Conservation (phyloP, 1,140 invertebrate genomes). For the Apocrypta bakeri region DNA sequence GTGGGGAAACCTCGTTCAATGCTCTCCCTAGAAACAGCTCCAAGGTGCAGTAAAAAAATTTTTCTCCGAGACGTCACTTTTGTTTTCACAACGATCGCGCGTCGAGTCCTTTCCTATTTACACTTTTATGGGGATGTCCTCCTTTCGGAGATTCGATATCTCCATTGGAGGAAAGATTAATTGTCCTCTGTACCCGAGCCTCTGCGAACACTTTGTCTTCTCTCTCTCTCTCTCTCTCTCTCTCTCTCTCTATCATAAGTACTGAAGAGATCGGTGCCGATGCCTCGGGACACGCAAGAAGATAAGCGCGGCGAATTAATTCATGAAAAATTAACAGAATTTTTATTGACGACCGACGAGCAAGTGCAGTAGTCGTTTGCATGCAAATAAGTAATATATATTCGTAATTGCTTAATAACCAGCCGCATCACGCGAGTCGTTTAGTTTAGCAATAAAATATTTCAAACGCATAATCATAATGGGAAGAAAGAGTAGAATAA, state of each 20-base stretch:
- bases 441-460: not conserved
- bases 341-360: not conserved
- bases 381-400: not conserved
- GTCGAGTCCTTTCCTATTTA: not conserved
- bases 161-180: conserved; percentile 14
- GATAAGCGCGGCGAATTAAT: not conserved
- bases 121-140: conserved; percentile 38
- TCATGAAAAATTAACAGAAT: not conserved
- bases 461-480: too few relatives aligned
- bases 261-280: not conserved
- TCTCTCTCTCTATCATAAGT: not conserved
- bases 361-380: not conserved
- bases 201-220: not conserved
- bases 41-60: not conserved
- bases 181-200: not conserved
- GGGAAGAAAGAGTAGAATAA: not conserved
- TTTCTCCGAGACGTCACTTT: conserved; percentile 1
- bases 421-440: not conserved
- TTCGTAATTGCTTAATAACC: not conserved
- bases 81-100: not conserved
- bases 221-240: too few relatives aligned
- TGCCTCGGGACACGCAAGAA: not conserved
- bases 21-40: not conserved
- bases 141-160: conserved; percentile 8
- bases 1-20: not conserved